Base-by-base conservation (phyloP, 2,113 vertebrate genomes). In the zebrafish (Danio rerio) region DNA sequence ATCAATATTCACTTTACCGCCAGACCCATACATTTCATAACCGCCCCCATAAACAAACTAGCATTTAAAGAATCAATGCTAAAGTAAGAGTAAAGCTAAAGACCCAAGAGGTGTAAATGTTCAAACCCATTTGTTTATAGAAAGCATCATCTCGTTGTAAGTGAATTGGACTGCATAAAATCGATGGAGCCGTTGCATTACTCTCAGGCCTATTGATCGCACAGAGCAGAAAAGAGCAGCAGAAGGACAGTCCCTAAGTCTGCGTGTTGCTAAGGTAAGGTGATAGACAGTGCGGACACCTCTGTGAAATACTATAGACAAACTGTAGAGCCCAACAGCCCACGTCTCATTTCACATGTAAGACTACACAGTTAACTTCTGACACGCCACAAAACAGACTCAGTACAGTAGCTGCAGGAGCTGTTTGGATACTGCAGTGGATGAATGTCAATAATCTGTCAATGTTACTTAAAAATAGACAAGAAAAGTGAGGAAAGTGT, bases 181-280 rank as follows among this genome's bases (percentile, higher is more conserved):
- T 86, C 85, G 78, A 86, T 86, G 43, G 43, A 68, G 12, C 62
- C 72, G 81, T 81, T 86, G 65, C 76, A 83, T 83, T 83, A 78
- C 82, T 43, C 42, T 73, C 78, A 78, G 18, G 10, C 49, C 9
- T 73, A 86, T 81, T 40, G 85, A 84, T 81, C 49, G 15, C 10
- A 6, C 68, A 56, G 42, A 58, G 66, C n/a, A 68, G 77, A 59
- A 7, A 77, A 55, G 50, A 68, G 72, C 40, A 50, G 73, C 65
- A 71, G 55, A 79, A 8, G 6, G 0, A 72, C 49, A 83, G 65
- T 80, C n/a, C 50, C 20, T 42, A 53, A 81, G 43, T 52, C 56
- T 18, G 71, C 53, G 13, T 55, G 75, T 55, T 73, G 66, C 59
- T 73, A 47, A 68, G 47, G 82, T 73, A 74, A 55, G 73, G 55